A percentile compares a stretch with the other conserved stretches of the same genome.
phyloP scores from a whole-genome alignment of 1,140 invertebrate species.

The Epicauta chinensis region DNA sequence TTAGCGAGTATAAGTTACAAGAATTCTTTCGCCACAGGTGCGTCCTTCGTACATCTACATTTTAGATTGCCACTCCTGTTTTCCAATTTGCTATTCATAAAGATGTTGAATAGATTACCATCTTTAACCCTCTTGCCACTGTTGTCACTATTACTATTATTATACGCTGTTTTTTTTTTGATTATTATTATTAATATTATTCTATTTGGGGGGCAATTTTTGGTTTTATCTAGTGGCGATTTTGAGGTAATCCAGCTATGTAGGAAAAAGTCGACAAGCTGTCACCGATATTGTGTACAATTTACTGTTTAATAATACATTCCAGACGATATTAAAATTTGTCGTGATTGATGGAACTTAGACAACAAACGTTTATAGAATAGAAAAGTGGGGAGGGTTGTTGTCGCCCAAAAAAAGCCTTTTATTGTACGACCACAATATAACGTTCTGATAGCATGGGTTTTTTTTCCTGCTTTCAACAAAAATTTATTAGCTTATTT shows the following conservation, averaged over 20 bases:
- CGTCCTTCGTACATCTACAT: conserved; percentile 28
- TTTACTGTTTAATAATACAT: conserved; percentile 37
- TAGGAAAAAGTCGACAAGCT: conserved; percentile 20
- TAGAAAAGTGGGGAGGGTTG: conserved; percentile 23
- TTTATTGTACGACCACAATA: conserved; percentile 31
- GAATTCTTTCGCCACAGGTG: conserved; percentile 24
- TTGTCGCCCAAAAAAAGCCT: conserved; percentile 12
- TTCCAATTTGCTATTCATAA: conserved; percentile 15
- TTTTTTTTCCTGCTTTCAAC: conserved; percentile 25
- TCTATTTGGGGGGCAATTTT: not conserved
- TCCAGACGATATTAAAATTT: conserved; percentile 40
- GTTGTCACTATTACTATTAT: no score
- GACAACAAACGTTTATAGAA: conserved; percentile 32
- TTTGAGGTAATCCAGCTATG: no score
- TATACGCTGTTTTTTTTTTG: no score
- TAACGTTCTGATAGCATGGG: conserved; percentile 22
- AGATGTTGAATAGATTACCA: conserved; percentile 3
- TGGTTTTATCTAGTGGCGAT: no score
- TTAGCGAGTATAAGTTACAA: conserved; percentile 8
- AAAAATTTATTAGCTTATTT: conserved; percentile 32
- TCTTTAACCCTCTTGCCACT: not conserved
- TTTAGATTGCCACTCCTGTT: conserved; percentile 25
- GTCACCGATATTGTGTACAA: conserved; percentile 34
- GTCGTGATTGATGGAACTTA: conserved; percentile 40
- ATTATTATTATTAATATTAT: not conserved